Evolutionary conservation across 2,797 vertebrate genomes (phyloP).

Genomic region (Alectoris magna): DNA sequence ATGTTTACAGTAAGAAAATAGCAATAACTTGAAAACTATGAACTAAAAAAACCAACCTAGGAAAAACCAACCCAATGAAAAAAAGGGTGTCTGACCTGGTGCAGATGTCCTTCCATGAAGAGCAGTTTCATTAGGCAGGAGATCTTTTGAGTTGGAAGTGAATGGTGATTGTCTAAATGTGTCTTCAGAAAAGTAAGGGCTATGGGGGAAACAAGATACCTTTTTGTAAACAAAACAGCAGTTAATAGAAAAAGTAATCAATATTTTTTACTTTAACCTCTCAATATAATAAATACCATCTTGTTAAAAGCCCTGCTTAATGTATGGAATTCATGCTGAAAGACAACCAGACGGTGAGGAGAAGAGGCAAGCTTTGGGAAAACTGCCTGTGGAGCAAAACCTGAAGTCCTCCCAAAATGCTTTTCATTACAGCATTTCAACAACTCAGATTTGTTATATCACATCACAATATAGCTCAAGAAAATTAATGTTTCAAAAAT

Average conservation of each 20-base stretch:
- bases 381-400: background rate
- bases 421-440: background rate
- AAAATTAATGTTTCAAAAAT: background rate
- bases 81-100: conserved; percentile 84
- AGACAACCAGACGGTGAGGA: background rate
- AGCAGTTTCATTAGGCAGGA: conserved; percentile 88
- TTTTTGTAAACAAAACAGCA: conserved; percentile 21
- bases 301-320: background rate
- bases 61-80: background rate
- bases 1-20: background rate
- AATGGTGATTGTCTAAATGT: conserved; percentile 99
- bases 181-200: conserved; percentile 95
- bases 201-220: conserved; percentile 72
- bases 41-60: background rate
- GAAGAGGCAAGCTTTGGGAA: background rate
- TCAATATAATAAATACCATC: background rate
- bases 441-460: background rate
- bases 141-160: conserved; percentile 94
- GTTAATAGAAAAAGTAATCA: background rate
- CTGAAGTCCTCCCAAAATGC: background rate
- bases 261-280: background rate
- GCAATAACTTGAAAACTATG: background rate
- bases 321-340: background rate
- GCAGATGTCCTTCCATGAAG: conserved; percentile 87
- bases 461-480: background rate